These are phyloP conservation scores for Caenorhabditis sinica DNA, from an alignment of 2,888 invertebrate genomes.

Conservation along the genomic window DNA sequence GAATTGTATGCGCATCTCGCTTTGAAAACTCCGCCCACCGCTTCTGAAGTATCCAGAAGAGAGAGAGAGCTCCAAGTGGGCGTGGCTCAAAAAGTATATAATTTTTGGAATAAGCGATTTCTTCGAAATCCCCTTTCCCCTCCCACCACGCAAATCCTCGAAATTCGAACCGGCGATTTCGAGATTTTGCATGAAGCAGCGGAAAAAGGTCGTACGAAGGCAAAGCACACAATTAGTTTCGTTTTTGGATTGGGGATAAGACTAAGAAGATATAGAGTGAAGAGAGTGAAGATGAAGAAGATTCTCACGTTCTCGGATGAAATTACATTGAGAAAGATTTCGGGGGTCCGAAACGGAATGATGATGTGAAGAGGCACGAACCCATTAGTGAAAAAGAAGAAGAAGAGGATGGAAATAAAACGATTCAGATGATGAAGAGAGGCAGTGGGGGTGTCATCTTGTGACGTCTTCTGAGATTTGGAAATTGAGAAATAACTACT, in stretches of 20 bases:
- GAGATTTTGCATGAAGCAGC: conserved; percentile 7
- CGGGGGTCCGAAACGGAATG: neutral
- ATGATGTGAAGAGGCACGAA: conserved; percentile 12
- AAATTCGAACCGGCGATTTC: conserved; percentile 21
- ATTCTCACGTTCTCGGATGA: conserved; percentile 57
- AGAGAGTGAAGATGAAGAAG: neutral
- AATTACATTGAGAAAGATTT: conserved; percentile 43
- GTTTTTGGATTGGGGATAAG: neutral
- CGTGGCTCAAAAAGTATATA: conserved; percentile 30
- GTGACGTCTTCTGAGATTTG: conserved; percentile 24
- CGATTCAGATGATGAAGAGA: conserved; percentile 31
- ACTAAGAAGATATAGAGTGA: neutral
- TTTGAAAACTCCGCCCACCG: conserved; percentile 23
- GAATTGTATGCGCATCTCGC: conserved; percentile 36
- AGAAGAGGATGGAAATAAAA: conserved; percentile 25
- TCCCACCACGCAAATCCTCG: conserved; percentile 19
- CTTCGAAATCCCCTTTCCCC: conserved; percentile 17
- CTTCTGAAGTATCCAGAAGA: neutral
- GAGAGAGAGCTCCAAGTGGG: conserved; percentile 8
- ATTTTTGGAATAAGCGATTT: conserved; percentile 26
- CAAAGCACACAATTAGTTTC: conserved; percentile 42
- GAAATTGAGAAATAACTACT: conserved; percentile 20
- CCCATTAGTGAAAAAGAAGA: conserved; percentile 36
- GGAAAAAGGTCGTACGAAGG: conserved; percentile 27
- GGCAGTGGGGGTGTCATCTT: conserved; percentile 28